These are phyloP conservation scores for Hypsopygia costalis DNA, from an alignment of 2,888 invertebrate genomes.

Conservation along the genomic window DNA sequence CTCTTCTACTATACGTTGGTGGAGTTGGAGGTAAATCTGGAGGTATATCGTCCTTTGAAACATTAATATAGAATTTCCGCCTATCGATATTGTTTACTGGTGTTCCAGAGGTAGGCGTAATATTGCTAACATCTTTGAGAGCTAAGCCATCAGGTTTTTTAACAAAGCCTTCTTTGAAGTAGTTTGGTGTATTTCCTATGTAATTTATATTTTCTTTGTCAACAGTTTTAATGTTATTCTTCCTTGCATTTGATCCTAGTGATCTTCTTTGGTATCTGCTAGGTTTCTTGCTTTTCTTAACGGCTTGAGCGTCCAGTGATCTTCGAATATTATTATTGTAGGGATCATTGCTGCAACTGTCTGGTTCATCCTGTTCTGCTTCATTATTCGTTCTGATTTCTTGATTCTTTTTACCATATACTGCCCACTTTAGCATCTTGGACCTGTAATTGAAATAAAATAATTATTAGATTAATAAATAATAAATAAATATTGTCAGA, in stretches of 20 bases:
- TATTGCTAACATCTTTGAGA: constrained; percentile 82
- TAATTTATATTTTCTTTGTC: constrained; percentile 75
- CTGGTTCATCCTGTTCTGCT: constrained; percentile 33
- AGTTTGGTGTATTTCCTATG: constrained; percentile 80
- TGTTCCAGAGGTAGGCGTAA: constrained; percentile 75
- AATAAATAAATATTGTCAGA: no score
- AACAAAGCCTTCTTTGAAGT: constrained; percentile 79
- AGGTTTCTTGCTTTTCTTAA: constrained; percentile 68
- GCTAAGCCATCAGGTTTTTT: constrained; percentile 74
- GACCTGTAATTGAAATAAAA: constrained; percentile 46
- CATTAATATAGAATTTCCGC: constrained; percentile 44
- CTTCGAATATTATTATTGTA: constrained; percentile 47
- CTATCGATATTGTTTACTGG: constrained; percentile 57
- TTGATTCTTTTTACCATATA: constrained; percentile 71
- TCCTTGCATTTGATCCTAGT: constrained; percentile 56
- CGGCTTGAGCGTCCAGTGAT: constrained; percentile 61
- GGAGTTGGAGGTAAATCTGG: constrained; percentile 64
- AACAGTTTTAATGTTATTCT: constrained; percentile 47
- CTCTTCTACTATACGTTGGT: constrained; percentile 67
- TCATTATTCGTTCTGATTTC: constrained; percentile 41
- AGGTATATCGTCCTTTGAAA: constrained; percentile 52
- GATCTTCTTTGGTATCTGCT: constrained; percentile 71
- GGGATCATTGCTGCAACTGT: constrained; percentile 34
- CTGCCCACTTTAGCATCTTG: constrained; percentile 84
- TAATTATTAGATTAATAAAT: not conserved